phyloP scores from a whole-genome alignment of 1,140 invertebrate genomes.

The Apocrypta bakeri region DNA sequence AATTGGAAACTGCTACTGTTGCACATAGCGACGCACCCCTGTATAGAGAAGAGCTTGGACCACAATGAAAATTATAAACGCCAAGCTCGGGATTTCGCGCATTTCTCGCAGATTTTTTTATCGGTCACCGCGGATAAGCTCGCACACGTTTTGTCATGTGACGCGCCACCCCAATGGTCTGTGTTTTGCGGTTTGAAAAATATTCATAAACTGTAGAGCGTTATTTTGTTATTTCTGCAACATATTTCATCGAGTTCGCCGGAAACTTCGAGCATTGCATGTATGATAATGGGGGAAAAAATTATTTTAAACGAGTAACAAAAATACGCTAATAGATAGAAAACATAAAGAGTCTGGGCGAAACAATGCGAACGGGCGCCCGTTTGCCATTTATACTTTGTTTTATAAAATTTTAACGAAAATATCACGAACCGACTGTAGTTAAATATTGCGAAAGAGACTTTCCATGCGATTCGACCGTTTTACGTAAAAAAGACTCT shows the following conservation, averaged over 20 bases:
- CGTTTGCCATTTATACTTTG: not conserved
- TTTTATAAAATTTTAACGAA: not conserved
- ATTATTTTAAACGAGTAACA: not conserved
- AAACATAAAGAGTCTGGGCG: not conserved
- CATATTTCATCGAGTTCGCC: conserved; percentile 6
- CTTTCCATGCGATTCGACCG: not conserved
- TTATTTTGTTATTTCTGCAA: conserved; percentile 19
- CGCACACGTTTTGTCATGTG: conserved; percentile 16
- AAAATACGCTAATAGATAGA: conserved; percentile 22
- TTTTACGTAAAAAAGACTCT: not conserved
- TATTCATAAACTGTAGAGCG: not conserved
- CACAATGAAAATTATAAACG: conserved; percentile 6
- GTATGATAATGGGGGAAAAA: not conserved
- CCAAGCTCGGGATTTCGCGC: not conserved
- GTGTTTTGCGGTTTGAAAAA: conserved; percentile 20
- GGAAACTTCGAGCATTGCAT: not conserved
- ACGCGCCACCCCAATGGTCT: not conserved
- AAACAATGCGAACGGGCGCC: not conserved
- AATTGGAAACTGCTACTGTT: conserved; percentile 12
- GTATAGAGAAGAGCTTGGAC: not conserved
- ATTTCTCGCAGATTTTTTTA: conserved; percentile 6
- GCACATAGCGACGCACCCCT: not conserved
- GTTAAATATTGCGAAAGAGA: not conserved
- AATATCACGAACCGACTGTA: not conserved
- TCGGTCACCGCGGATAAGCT: conserved; percentile 8